Conservation (phyloP, 2,888 invertebrate species). For the Camponotus fellah region DNA sequence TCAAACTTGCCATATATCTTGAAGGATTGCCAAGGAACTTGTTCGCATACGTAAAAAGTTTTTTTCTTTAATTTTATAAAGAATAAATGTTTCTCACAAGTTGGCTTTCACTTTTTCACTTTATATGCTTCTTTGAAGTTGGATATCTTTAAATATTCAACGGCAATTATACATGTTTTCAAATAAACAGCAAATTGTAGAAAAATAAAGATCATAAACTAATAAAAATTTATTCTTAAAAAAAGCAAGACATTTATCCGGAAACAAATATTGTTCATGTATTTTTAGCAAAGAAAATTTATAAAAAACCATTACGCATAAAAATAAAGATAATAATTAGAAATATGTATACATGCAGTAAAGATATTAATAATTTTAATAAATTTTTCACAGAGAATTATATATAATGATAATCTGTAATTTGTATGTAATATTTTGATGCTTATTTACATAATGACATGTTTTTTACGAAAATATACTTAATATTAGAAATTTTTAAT, state of each 20-base stretch:
- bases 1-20: background rate
- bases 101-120: background rate
- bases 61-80: background rate
- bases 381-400: background rate
- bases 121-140: background rate
- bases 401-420: background rate
- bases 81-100: background rate
- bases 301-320: background rate
- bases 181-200: background rate
- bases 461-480: background rate
- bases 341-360: background rate
- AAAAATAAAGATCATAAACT: background rate
- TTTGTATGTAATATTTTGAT: background rate
- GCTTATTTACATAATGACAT: background rate
- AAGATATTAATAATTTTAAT: conserved; percentile 1
- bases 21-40: background rate
- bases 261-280: background rate
- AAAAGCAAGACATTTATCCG: background rate
- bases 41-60: background rate
- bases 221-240: background rate
- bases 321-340: background rate
- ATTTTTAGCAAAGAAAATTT: background rate
- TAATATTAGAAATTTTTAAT: conserved; percentile 13
- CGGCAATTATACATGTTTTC: background rate
- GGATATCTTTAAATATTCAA: background rate